Conservation (phyloP, 2,888 invertebrate species). For the Acanthococcus lagerstroemiae region DNA sequence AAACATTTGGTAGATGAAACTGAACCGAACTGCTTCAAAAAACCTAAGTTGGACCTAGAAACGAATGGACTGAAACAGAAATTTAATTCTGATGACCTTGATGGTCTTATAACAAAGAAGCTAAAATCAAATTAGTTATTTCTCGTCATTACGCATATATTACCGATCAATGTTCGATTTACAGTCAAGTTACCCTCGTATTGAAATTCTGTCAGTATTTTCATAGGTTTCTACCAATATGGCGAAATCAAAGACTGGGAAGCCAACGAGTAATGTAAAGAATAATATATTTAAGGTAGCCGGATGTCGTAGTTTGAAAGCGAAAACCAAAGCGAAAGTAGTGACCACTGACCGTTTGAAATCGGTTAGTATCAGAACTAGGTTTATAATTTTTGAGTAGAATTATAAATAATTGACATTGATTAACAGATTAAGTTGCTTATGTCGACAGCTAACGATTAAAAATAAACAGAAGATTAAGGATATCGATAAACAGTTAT, state of each 20-base stretch:
- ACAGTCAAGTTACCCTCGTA: too few relatives aligned
- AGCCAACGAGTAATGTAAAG: neutral
- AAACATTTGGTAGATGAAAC: too few relatives aligned
- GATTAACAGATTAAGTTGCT: neutral
- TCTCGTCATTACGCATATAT: neutral
- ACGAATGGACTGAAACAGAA: neutral
- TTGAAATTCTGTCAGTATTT: too few relatives aligned
- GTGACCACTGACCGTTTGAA: slow-evolving; percentile 2
- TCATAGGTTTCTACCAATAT: slow-evolving; percentile 1
- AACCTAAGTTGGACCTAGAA: too few relatives aligned
- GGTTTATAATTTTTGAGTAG: too few relatives aligned
- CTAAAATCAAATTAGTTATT: neutral
- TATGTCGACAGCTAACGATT: neutral
- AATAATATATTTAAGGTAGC: slow-evolving; percentile 20
- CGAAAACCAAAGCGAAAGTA: slow-evolving; percentile 6
- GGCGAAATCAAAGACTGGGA: slow-evolving; percentile 18
- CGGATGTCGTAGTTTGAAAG: slow-evolving; percentile 5
- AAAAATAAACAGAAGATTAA: slow-evolving; percentile 14
- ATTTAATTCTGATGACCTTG: too few relatives aligned
- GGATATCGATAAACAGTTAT: slow-evolving; percentile 10
- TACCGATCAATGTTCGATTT: neutral
- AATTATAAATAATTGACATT: neutral
- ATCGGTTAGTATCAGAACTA: neutral
- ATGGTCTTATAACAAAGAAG: too few relatives aligned
- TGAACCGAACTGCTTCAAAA: too few relatives aligned